Percentiles rank a stretch among this genome's conserved stretches.
Evolutionary conservation across 2,888 invertebrate genomes (phyloP).

Genomic region (Trachelus tabidus): DNA sequence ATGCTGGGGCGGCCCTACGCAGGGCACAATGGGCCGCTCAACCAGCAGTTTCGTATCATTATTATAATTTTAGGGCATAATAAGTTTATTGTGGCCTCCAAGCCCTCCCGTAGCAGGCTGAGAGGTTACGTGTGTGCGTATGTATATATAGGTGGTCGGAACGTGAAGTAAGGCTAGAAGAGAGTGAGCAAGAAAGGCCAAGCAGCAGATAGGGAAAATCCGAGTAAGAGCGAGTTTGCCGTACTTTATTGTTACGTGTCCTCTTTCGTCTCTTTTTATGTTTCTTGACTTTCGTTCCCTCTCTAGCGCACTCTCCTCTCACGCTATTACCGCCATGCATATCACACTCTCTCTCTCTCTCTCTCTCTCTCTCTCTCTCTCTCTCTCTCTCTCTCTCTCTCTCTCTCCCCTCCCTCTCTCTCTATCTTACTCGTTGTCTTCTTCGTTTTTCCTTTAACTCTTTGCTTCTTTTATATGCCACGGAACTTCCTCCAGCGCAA

Average conservation of each 20-base stretch:
- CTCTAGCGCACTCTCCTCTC: not conserved
- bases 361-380: not conserved
- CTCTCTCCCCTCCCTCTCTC: too few relatives aligned
- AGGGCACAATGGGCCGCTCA: conserved; percentile 1
- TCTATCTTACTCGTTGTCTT: not conserved
- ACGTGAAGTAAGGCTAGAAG: not conserved
- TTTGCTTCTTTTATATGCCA: conserved; percentile 1
- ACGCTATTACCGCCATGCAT: not conserved
- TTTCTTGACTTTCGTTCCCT: not conserved
- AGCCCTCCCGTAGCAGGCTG: not conserved
- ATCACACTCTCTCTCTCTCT: not conserved
- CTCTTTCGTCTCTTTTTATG: not conserved
- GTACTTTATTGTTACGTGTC: conserved; percentile 4
- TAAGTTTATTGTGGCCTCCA: conserved; percentile 6
- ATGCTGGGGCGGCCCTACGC: not conserved
- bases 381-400: not conserved
- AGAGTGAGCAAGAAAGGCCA: not conserved
- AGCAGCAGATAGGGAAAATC: not conserved
- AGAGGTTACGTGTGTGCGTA: not conserved
- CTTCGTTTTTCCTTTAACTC: not conserved
- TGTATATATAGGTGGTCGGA: not conserved
- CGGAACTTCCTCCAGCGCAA: not conserved
- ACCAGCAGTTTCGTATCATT: conserved; percentile 9
- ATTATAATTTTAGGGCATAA: conserved; percentile 10
- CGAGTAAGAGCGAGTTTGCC: conserved; percentile 7